phyloP scores from a whole-genome alignment of 2,888 invertebrate genomes.

The Harpagoxenus sublaevis region DNA sequence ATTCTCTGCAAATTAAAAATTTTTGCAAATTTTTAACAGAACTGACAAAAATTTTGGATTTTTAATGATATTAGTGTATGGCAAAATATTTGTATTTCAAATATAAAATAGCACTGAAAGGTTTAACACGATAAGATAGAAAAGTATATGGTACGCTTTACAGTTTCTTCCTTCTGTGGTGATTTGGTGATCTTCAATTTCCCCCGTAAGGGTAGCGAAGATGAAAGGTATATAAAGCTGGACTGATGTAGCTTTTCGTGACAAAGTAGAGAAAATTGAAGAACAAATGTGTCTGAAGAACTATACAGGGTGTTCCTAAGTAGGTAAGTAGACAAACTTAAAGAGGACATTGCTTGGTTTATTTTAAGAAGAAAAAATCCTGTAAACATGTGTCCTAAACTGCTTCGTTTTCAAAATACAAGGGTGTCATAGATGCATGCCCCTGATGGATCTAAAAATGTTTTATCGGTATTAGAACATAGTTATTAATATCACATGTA shows the following conservation, averaged over 20 bases:
- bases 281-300: slow-evolving; percentile 12
- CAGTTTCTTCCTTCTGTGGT: background rate
- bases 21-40: background rate
- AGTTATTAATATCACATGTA: no score
- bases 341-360: no score
- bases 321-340: no score
- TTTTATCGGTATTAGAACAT: no score
- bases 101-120: background rate
- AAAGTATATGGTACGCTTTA: background rate
- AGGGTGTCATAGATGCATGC: no score
- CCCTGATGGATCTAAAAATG: no score
- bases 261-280: slow-evolving; percentile 45
- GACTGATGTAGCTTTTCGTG: background rate
- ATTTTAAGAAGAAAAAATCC: no score
- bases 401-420: no score
- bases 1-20: background rate
- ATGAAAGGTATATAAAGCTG: background rate
- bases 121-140: background rate
- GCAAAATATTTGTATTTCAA: background rate
- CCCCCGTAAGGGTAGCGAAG: background rate
- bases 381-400: no score
- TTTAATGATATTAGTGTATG: background rate
- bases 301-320: background rate
- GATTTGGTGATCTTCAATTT: slow-evolving; percentile 27
- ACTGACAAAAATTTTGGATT: background rate